Evolutionary conservation across 2,797 vertebrate species (phyloP), one percentile per base, ranked within the genome.

Genomic region (Etheostoma nigrum): DNA sequence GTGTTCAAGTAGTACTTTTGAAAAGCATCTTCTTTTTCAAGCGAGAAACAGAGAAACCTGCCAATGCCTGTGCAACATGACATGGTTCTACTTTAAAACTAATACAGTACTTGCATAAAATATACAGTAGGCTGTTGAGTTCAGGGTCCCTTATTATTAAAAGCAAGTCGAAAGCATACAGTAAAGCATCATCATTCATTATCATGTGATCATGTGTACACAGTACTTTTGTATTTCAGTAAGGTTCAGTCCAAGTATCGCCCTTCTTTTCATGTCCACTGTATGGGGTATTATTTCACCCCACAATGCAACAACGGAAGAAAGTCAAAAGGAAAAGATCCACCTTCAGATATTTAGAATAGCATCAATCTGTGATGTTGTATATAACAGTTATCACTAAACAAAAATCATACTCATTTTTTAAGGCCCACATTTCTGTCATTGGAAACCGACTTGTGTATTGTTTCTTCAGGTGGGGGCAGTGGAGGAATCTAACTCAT

Each of bases 41-140:
- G 54, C 23, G 48, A 72, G 12, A 72, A 78, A 30, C 25, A 72
- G 42, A 74, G 2, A 69, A 74, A 53, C 44, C 47, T 30, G 57
- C 74, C 72, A 25, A 15, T 57, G 65, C 27, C 36, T 53, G 75
- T 74, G 69, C 65, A 73, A 59, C n/a, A 40, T 62, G 40, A 47
- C 27, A 33, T 25, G 30, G 15, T 73, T 33, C 27, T 36, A 40
- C 44, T 58, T 72, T 60, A 49, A 80, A 76, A 70, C 52, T 74
- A 86, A 72, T 87, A 76, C 76, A 87, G 83, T 71, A 83, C 79
- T 86, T 81, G 69, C 47, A 84, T 62, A 23, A 62, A 72, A 68
- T 69, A 23, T 71, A 73, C 45, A 81, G 67, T 5, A 67, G 67
- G 70, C 65, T 83, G 52, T 66, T 78, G 45, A n/a, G 60, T 54